Evolutionary conservation across 2,888 invertebrate species (phyloP), one percentile per base, ranked within the genome.

Genomic region (Lucinisca nassula): DNA sequence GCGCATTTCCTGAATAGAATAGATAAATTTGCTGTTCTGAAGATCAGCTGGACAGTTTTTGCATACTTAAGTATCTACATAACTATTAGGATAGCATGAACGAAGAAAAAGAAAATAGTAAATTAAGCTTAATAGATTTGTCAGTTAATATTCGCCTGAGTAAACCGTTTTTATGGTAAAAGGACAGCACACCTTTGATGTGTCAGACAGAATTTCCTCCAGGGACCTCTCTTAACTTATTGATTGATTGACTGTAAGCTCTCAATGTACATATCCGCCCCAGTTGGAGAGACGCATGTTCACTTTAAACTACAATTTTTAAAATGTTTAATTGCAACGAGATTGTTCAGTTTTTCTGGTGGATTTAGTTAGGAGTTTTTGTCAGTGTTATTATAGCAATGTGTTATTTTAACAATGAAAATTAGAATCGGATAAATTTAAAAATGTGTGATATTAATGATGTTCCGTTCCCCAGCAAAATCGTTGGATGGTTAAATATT

Each of bases 401-500:
- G n/a, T n/a, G n/a, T n/a, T n/a, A n/a, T n/a, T n/a, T n/a, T n/a
- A n/a, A n/a, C n/a, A n/a, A n/a, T n/a, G n/a, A n/a, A n/a, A n/a
- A n/a, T n/a, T n/a, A n/a, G n/a, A n/a, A n/a, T n/a, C n/a, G n/a
- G n/a, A n/a, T n/a, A n/a, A n/a, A n/a, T n/a, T n/a, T n/a, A 58
- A 58, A 58, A 58, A 58, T 58, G 58, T 58, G 24, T 27, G 58
- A 58, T 58, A 17, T 58, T 10, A 0, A 49, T 24, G 74, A 45
- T 30, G 27, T 40, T 1, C 40, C 40, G n/a, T 90, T 90, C 61
- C 91, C 92, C 1, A 89, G 90, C 40, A 85, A 91, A 80, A 82
- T 93, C 17, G 90, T 92, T 79, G 92, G 92, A 51, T 93, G 92
- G 92, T 72, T 93, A 32, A 91, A 93, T 79, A 88, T 93, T 51